phyloP scores from a whole-genome alignment of 2,797 vertebrate genomes.

The Otolemur crassicaudatus region DNA sequence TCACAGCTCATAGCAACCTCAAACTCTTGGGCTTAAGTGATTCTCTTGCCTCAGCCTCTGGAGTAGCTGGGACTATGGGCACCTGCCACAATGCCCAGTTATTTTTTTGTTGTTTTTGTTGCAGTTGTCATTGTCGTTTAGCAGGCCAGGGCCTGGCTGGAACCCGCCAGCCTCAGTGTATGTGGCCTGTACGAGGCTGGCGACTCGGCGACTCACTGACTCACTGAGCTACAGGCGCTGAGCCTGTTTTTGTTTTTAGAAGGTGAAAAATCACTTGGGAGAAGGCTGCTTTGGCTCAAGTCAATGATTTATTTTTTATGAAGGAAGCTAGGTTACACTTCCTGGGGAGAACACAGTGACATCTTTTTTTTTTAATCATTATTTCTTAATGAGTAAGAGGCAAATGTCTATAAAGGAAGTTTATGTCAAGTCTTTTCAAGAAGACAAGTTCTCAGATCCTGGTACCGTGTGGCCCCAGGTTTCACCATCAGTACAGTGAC shows the following conservation, averaged over 20 bases:
- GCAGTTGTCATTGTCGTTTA: too few relatives aligned
- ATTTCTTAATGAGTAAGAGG: conserved; percentile 67
- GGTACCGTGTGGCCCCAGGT: not conserved
- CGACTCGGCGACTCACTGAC: too few relatives aligned
- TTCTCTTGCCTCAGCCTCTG: too few relatives aligned
- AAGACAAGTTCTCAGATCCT: conserved; percentile 54
- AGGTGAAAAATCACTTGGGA: conserved; percentile 54
- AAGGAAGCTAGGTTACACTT: conserved; percentile 65
- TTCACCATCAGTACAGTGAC: not conserved
- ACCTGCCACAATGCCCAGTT: not conserved
- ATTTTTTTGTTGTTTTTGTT: too few relatives aligned
- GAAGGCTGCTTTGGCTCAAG: conserved; percentile 46
- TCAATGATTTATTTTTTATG: conserved; percentile 73
- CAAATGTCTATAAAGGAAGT: conserved; percentile 68
- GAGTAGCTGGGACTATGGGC: not conserved
- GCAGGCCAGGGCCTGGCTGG: too few relatives aligned
- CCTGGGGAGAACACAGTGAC: conserved; percentile 62
- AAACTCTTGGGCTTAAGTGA: too few relatives aligned
- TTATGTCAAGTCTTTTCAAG: conserved; percentile 46
- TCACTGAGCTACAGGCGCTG: too few relatives aligned
- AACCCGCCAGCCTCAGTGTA: too few relatives aligned
- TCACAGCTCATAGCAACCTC: too few relatives aligned
- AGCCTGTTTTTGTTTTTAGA: not conserved
- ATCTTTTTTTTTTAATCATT: conserved; percentile 20
- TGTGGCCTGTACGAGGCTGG: too few relatives aligned